Base-by-base conservation (phyloP, 2,113 vertebrate genomes). In the Stomatorhinus ivindoensis region DNA sequence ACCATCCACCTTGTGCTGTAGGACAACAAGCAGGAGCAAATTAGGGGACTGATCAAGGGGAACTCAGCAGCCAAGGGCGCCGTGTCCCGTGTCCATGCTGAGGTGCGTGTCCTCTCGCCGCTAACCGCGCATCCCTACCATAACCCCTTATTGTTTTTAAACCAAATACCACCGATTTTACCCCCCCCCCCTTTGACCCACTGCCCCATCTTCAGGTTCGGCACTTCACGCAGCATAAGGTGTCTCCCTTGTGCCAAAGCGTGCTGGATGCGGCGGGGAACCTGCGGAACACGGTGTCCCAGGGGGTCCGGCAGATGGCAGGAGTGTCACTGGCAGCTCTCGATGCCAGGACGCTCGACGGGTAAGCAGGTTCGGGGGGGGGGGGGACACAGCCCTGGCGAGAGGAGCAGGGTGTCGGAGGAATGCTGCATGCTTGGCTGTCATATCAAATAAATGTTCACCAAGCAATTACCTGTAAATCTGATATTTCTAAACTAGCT, bases 21-120 rank as follows among this genome's bases (percentile, higher is more conserved):
- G 96, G 91, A 92, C 35, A 89, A 92, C 39, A 96, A 95, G 90
- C 96, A 97, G 90, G 93, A 96, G 73, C 94, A 96, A 27, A 95
- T 97, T 88, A 93, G 94, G 89, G 91, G 92, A 27, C 92, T 97
- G 53, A 96, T 97, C 86, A 96, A 95, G 50, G 96, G 93, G 0
- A 97, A 96, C 91, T 96, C 96, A 0, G 90, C 89, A 0, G 90
- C 94, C 2, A 97, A 96, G 91, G 92, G 88, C 0, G 95, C 95
- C 35, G 91, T 97, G 51, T 91, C 92, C 13, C 90, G 89, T 76
- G 89, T 92, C 83, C 94, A 96, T 21, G 88, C 39, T 31, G 94
- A 97, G 96, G 96, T 96, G 89, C 42, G 89, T 17, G 5, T 2
- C n/a, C 27, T 1, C 8, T 39, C 50, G 31, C 50, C 21, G 8